Percentiles rank a stretch among this genome's conserved stretches.
phyloP scores from a whole-genome alignment of 2,888 invertebrate genomes.

The Pherbina coryleti region DNA sequence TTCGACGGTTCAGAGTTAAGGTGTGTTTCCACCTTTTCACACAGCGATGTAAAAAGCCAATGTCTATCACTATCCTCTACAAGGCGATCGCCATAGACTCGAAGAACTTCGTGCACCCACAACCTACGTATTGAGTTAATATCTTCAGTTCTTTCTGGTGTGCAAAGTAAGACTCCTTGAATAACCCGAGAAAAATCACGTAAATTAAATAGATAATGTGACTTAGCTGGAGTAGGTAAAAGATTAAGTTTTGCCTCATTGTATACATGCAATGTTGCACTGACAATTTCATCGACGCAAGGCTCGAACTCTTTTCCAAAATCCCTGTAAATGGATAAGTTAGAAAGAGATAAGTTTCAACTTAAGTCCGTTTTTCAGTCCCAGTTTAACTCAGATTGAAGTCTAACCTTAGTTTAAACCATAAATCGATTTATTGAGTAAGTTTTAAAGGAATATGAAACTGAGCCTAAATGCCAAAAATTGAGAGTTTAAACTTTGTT shows the following conservation, averaged over 20 bases:
- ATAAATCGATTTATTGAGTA: too few species aligned
- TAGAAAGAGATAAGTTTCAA: neutral
- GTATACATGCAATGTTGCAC: conserved; percentile 88
- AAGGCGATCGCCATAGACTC: conserved; percentile 93
- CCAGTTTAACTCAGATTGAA: too few species aligned
- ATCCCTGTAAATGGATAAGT: conserved; percentile 73
- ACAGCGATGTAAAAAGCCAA: conserved; percentile 83
- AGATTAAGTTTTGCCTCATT: conserved; percentile 85
- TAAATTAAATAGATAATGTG: conserved; percentile 94
- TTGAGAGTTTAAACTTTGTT: too few species aligned
- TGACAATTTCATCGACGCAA: conserved; percentile 88
- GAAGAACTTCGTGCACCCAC: conserved; percentile 94
- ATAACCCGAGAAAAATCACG: conserved; percentile 95
- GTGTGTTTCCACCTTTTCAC: conserved; percentile 73
- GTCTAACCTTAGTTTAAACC: too few species aligned
- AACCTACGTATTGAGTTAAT: conserved; percentile 87
- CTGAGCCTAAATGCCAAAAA: too few species aligned
- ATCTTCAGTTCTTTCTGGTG: conserved; percentile 92
- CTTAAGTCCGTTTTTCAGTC: too few species aligned
- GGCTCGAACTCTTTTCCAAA: conserved; percentile 96
- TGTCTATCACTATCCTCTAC: conserved; percentile 84
- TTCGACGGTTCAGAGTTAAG: conserved; percentile 78
- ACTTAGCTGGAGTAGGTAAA: conserved; percentile 92
- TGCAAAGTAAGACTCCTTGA: conserved; percentile 90
- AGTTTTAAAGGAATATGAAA: too few species aligned